A percentile compares a stretch with the other conserved stretches of the same genome.
Conservation (phyloP, 2,888 invertebrate genomes). For the Osmoderma eremita region DNA sequence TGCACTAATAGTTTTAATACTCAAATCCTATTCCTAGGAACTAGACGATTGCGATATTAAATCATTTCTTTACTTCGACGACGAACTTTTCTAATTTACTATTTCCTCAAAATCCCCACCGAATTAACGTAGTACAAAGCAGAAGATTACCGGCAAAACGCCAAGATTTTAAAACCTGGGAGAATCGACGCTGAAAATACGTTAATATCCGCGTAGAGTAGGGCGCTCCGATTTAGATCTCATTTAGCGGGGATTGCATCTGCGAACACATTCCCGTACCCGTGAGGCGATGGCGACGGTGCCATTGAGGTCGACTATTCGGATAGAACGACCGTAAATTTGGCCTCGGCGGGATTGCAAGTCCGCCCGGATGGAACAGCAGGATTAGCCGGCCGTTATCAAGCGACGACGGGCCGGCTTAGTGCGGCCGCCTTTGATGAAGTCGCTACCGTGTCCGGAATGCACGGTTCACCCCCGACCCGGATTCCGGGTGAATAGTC, state of each 20-base stretch:
- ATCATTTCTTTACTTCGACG: too few species aligned
- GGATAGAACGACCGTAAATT: constrained; percentile 57
- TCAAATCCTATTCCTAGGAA: too few species aligned
- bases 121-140: constrained; percentile 13
- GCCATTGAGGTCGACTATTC: constrained; percentile 55
- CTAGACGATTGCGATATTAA: too few species aligned
- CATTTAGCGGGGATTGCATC: constrained; percentile 47
- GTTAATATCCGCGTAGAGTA: constrained; percentile 21
- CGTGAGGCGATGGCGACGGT: constrained; percentile 32
- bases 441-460: constrained; percentile 58
- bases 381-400: constrained; percentile 61
- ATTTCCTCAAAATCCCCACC: constrained; percentile 13
- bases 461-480: constrained; percentile 51
- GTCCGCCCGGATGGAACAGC: constrained; percentile 54
- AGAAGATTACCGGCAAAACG: constrained; percentile 14
- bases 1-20: too few species aligned
- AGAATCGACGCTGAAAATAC: constrained; percentile 18
- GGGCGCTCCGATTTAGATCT: constrained; percentile 32
- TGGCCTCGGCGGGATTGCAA: constrained; percentile 57
- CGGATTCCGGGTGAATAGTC: constrained; percentile 24
- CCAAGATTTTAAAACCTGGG: constrained; percentile 17
- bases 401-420: constrained; percentile 41
- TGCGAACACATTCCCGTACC: constrained; percentile 50
- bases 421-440: constrained; percentile 55
- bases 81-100: constrained; percentile 38